phyloP scores from a whole-genome alignment of 2,113 vertebrate genomes.

The Sinosuthora webbiana region DNA sequence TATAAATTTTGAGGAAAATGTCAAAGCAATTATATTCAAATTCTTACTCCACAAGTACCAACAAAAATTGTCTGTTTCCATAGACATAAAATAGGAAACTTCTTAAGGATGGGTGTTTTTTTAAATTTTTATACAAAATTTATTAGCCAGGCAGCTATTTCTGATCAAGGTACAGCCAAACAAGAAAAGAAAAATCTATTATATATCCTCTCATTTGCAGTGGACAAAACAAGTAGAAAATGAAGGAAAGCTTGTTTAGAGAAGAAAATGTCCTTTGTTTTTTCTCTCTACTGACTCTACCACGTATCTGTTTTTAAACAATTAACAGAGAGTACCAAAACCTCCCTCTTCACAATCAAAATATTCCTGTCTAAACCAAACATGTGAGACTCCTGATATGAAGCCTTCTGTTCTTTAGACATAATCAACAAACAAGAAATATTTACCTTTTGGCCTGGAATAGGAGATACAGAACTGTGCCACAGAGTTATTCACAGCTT shows the following conservation, averaged over 20 bases:
- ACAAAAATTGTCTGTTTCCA: background rate
- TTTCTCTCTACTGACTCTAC: background rate
- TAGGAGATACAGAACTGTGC: background rate
- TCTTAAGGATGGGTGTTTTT: background rate
- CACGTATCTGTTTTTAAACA: background rate
- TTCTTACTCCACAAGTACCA: background rate
- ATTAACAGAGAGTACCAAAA: background rate
- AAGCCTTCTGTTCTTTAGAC: background rate
- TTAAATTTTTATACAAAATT: background rate
- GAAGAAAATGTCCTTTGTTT: background rate
- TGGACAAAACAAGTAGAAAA: background rate
- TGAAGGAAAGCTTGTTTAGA: background rate
- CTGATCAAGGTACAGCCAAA: background rate
- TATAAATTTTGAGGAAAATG: background rate
- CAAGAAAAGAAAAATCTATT: background rate
- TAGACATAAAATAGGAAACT: background rate
- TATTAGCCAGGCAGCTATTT: background rate
- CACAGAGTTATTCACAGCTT: background rate
- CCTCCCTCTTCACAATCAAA: background rate
- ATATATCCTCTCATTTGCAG: background rate
- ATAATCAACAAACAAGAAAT: background rate
- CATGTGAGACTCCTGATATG: background rate
- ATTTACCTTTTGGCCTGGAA: background rate
- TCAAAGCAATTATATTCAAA: background rate
- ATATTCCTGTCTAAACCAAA: slow-evolving; percentile 1